phyloP scores from a whole-genome alignment of 92 coral and sea anemone species.

The Porites rus region DNA sequence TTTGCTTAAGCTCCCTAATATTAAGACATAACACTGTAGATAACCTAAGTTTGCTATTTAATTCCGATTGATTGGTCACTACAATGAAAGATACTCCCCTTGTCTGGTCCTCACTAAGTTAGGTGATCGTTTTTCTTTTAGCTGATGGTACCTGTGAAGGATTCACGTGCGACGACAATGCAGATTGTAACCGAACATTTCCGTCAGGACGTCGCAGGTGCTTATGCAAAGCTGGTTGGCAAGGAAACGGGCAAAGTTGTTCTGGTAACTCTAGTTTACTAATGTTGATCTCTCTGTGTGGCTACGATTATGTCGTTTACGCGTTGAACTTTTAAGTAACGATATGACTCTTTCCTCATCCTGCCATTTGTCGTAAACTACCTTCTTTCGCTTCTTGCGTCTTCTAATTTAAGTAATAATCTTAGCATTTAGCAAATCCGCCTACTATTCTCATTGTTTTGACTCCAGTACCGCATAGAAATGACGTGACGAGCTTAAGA shows the following conservation, averaged over 20 bases:
- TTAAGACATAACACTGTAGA: neutral
- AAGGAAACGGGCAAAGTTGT: slow-evolving; percentile 47
- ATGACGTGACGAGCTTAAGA: too few species aligned
- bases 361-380: too few species aligned
- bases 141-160: slow-evolving; percentile 84
- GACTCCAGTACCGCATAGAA: too few species aligned
- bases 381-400: too few species aligned
- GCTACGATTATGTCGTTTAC: neutral
- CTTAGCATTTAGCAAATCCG: too few species aligned
- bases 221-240: slow-evolving; percentile 64
- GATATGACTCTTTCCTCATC: too few species aligned
- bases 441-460: too few species aligned
- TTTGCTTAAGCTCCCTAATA: neutral
- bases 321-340: too few species aligned
- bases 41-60: too few species aligned
- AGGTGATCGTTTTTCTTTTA: neutral
- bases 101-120: neutral
- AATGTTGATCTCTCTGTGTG: neutral
- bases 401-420: too few species aligned
- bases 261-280: slow-evolving; percentile 32
- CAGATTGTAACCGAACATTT: slow-evolving; percentile 56
- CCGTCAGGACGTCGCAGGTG: slow-evolving; percentile 64
- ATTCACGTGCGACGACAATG: slow-evolving; percentile 64
- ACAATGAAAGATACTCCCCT: neutral
- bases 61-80: too few species aligned